Evolutionary conservation across 2,797 vertebrate species (phyloP).

Genomic region (Anolis apletophallus): DNA sequence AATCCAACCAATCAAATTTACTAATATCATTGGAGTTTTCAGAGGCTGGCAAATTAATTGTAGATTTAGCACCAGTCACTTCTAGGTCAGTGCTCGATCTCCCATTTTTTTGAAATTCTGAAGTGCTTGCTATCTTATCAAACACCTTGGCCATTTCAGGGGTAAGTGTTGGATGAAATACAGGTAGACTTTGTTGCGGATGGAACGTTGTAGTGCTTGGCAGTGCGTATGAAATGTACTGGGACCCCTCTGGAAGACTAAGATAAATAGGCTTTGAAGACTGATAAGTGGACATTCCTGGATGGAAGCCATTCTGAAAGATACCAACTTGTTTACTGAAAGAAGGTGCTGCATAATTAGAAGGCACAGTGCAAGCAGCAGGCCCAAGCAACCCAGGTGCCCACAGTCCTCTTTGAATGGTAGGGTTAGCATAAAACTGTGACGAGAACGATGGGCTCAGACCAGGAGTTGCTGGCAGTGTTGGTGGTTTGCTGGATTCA

Average conservation of each 20-base stretch:
- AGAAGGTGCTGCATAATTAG: conserved; percentile 85
- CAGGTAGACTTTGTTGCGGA: conserved; percentile 75
- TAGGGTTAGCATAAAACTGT: conserved; percentile 80
- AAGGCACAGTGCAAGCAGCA: conserved; percentile 78
- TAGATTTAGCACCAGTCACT: conserved; percentile 75
- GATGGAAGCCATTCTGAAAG: conserved; percentile 91
- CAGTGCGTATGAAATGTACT: conserved; percentile 88
- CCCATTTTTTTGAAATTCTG: conserved; percentile 93
- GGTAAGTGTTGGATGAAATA: conserved; percentile 81
- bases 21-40: conserved; percentile 82
- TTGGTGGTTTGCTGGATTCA: conserved; percentile 82
- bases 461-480: conserved; percentile 81
- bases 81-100: conserved; percentile 84
- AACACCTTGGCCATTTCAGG: conserved; percentile 95
- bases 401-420: conserved; percentile 86
- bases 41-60: conserved; percentile 77
- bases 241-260: conserved; percentile 79
- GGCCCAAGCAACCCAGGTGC: conserved; percentile 80
- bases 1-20: conserved; percentile 94
- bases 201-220: conserved; percentile 82
- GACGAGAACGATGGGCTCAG: conserved; percentile 88
- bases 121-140: conserved; percentile 97
- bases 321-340: conserved; percentile 86
- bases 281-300: conserved; percentile 79
- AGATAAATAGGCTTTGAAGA: conserved; percentile 81